Conservation (phyloP, 2,888 invertebrate species). For the Chromoteleia sp. region DNA sequence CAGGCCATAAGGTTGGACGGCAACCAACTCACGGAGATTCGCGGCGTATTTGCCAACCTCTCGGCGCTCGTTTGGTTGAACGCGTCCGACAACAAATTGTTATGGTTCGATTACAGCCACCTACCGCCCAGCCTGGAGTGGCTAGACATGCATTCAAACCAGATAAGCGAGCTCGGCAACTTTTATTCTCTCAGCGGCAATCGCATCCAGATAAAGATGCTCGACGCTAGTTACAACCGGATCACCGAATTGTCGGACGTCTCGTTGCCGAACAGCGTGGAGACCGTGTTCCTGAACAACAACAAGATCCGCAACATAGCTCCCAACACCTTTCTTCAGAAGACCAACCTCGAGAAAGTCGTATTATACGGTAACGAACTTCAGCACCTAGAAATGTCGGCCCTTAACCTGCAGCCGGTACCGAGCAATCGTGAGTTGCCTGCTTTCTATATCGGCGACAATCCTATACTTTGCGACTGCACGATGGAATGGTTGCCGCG, state of each 20-base stretch:
- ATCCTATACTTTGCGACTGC: constrained; percentile 94
- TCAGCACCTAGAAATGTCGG: constrained; percentile 89
- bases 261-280: constrained; percentile 90
- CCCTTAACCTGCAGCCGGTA: constrained; percentile 89
- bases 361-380: constrained; percentile 91
- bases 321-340: constrained; percentile 89
- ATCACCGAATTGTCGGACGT: constrained; percentile 89
- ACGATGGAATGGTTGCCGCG: constrained; percentile 94
- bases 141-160: constrained; percentile 93
- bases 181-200: constrained; percentile 89
- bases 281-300: constrained; percentile 90
- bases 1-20: constrained; percentile 92
- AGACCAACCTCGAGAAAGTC: constrained; percentile 90
- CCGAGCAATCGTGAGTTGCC: constrained; percentile 89
- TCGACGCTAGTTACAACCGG: constrained; percentile 91
- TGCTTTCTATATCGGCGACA: constrained; percentile 92
- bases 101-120: constrained; percentile 93
- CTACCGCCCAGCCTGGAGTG: constrained; percentile 91
- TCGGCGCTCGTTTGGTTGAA: constrained; percentile 92
- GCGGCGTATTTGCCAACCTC: constrained; percentile 90
- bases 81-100: constrained; percentile 91
- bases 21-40: constrained; percentile 91
- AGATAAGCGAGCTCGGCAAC: constrained; percentile 91
- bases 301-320: constrained; percentile 90
- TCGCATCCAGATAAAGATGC: constrained; percentile 89